Percentiles rank a stretch among this genome's conserved stretches.
These are phyloP conservation scores for Acropora tenuis DNA, from an alignment of 64 coral and sea anemone species.

Conservation along the genomic window DNA sequence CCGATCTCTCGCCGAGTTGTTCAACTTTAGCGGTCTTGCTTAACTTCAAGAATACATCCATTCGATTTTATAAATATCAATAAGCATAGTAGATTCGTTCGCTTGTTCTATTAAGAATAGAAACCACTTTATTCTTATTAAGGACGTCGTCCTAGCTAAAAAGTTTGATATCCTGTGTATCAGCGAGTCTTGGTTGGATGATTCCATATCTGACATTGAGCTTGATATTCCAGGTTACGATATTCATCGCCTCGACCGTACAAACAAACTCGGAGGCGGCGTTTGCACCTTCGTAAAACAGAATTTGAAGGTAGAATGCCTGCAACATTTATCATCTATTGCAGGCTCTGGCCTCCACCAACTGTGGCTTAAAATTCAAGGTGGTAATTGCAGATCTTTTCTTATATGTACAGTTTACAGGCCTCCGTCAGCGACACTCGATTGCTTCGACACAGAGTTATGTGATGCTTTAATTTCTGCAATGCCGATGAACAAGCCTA, in stretches of 20 bases:
- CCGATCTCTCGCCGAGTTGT: no score
- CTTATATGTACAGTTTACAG: slow-evolving; percentile 48
- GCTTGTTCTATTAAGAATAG: slow-evolving; percentile 38
- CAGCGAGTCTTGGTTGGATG: neutral
- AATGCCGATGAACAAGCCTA: slow-evolving; percentile 44
- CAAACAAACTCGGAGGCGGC: neutral
- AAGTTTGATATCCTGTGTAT: neutral
- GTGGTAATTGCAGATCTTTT: neutral
- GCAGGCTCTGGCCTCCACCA: neutral
- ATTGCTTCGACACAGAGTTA: slow-evolving; percentile 56
- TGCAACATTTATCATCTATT: neutral
- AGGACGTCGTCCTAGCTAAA: neutral
- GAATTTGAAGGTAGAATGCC: neutral
- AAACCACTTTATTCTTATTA: neutral
- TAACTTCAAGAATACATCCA: no score
- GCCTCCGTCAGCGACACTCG: neutral
- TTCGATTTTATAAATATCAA: no score
- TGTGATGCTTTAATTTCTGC: slow-evolving; percentile 43
- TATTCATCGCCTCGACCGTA: slow-evolving; percentile 1
- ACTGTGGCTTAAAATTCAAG: slow-evolving; percentile 13
- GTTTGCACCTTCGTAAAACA: slow-evolving; percentile 1
- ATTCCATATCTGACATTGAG: neutral
- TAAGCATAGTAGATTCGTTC: no score
- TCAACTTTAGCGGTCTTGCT: no score
- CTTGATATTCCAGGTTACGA: neutral